A percentile compares a stretch with the other conserved stretches of the same genome.
Evolutionary conservation across 2,113 vertebrate species (phyloP).

Genomic region (Aptenodytes patagonicus): DNA sequence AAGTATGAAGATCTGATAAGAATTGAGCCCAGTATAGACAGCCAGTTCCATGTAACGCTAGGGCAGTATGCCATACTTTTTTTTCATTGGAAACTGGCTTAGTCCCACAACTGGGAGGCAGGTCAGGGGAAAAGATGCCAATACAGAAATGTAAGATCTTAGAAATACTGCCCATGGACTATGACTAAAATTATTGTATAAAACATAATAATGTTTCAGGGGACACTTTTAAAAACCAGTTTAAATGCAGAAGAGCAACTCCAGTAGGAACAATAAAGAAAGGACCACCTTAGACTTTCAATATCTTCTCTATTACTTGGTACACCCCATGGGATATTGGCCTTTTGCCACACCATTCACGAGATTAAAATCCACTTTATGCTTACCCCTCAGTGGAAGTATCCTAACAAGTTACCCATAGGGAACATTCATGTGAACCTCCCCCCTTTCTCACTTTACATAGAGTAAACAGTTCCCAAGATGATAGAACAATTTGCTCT

Average conservation of each 20-base stretch:
- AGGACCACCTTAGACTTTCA: neutral
- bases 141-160: neutral
- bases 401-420: neutral
- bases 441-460: neutral
- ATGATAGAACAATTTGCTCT: neutral
- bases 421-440: neutral
- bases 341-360: neutral
- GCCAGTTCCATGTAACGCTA: neutral
- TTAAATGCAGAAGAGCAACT: neutral
- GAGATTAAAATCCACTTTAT: neutral
- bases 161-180: neutral
- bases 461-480: neutral
- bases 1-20: slow-evolving; percentile 13
- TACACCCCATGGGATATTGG: neutral
- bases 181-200: neutral
- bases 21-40: neutral
- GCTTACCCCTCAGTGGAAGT: neutral
- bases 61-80: neutral
- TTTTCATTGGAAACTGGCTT: neutral
- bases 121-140: neutral
- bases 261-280: neutral
- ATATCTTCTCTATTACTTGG: neutral
- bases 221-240: neutral
- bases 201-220: neutral
- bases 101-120: neutral